Evolutionary conservation across 2,888 invertebrate genomes (phyloP), one percentile per base, ranked within the genome.

Genomic region (Drosophila maculinotata): DNA sequence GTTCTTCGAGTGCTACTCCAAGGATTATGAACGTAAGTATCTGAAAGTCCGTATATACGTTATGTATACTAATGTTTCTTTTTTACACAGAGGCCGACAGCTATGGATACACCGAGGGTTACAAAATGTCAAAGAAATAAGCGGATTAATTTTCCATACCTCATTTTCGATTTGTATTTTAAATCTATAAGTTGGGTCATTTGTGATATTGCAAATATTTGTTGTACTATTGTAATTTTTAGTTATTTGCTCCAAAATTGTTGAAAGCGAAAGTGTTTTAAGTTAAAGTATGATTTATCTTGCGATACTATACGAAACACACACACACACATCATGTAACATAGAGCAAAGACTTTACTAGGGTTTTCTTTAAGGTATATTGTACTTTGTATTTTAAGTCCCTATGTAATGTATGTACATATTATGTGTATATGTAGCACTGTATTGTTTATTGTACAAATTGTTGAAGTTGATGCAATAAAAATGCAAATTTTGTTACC

Each of bases 1-100:
- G 62, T 94, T 96, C 92, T 92, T 96, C 31, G 92, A 92, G 47
- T 92, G 93, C 79, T 95, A 95, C 76, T 94, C 95, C 76, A 93
- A 94, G 1, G 93, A 94, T 60, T 96, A 94, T 86, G 93, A 93
- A 91, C 90, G 96, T 96, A 91, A 92, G 93, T 60, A 8, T 0
- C 15, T n/a, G n/a, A 8, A 25, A n/a, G 1, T 0, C 3, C 1
- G 4, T 39, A n/a, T 2, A 9, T 0, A 1, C 7, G 0, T 4
- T 3, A 1, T 1, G 0, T 8, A 3, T 6, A 15, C 5, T n/a
- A 28, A 28, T 41, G 1, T 6, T 17, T 23, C 15, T 12, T n/a
- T 1, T 15, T 6, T 9, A 4, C 1, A 42, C 59, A 94, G 94
- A 91, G 88, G 93, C 93, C n/a, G 93, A 93, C 76, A 92, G 92